Percentiles rank a stretch among this genome's conserved stretches.
phyloP scores from a whole-genome alignment of 2,113 vertebrate genomes.

The Datnioides undecimradiatus region DNA sequence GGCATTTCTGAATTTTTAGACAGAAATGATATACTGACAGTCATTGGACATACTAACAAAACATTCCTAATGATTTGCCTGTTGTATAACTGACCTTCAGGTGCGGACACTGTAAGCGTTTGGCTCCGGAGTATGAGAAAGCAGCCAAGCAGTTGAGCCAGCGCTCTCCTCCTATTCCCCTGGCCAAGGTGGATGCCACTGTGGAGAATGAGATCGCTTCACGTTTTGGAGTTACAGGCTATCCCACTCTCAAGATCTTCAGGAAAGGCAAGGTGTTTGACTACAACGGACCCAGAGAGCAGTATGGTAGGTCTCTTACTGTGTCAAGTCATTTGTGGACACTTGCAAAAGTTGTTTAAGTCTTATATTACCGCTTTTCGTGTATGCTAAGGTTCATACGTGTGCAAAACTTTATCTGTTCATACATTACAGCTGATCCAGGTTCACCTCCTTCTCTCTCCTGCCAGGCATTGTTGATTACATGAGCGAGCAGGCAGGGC shows the following conservation, averaged over 20 bases:
- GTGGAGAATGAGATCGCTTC: constrained; percentile 88
- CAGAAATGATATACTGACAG: background rate
- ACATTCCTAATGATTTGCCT: background rate
- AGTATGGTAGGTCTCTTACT: constrained; percentile 83
- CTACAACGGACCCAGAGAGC: constrained; percentile 94
- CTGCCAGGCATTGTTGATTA: constrained; percentile 91
- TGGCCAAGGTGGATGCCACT: constrained; percentile 94
- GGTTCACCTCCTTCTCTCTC: background rate
- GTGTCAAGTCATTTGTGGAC: too few species aligned
- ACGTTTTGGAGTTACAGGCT: constrained; percentile 91
- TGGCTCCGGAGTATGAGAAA: constrained; percentile 97
- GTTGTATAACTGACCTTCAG: constrained; percentile 71
- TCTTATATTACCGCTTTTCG: background rate
- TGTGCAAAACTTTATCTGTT: background rate
- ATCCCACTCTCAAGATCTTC: constrained; percentile 96
- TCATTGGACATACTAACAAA: background rate
- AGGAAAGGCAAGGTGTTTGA: constrained; percentile 94
- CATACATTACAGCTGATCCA: background rate
- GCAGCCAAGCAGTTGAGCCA: constrained; percentile 92
- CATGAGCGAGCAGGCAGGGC: constrained; percentile 94
- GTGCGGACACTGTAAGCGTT: constrained; percentile 97
- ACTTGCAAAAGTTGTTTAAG: background rate
- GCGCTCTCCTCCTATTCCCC: constrained; percentile 88
- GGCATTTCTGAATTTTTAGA: rapidly evolving
- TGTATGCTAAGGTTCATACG: too few species aligned